Conservation (phyloP, 1,140 invertebrate species). For the Aphaenogaster rudis region DNA sequence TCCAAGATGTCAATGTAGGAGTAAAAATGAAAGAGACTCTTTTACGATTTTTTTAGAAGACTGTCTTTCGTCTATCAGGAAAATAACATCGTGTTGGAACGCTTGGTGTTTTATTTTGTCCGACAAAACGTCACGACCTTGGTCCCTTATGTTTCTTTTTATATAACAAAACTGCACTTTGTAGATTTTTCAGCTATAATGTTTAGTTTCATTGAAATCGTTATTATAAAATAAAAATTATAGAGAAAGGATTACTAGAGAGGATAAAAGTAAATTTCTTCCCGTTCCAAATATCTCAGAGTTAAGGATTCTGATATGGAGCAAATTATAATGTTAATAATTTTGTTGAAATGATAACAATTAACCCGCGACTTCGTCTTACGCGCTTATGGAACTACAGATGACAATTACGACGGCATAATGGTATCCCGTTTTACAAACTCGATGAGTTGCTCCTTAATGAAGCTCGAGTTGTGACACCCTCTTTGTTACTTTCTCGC, state of each 20-base stretch:
- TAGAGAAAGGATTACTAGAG: not conserved
- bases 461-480: slow-evolving; percentile 20
- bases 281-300: not conserved
- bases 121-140: not conserved
- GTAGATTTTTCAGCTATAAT: not conserved
- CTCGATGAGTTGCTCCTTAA: slow-evolving; percentile 44
- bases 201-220: not conserved
- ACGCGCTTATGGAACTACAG: not conserved
- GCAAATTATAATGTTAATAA: not conserved
- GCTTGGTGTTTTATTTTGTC: too few relatives aligned
- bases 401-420: slow-evolving; percentile 36
- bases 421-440: slow-evolving; percentile 41
- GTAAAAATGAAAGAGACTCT: slow-evolving; percentile 68
- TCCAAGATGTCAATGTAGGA: slow-evolving; percentile 42
- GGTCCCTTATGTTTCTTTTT: not conserved
- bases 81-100: slow-evolving; percentile 10
- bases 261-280: not conserved
- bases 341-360: slow-evolving; percentile 1
- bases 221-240: not conserved
- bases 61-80: not conserved
- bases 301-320: not conserved
- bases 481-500: slow-evolving; percentile 41
- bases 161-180: not conserved
- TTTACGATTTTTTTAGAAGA: slow-evolving; percentile 36
- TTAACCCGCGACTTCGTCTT: not conserved